Conservation (phyloP, 2,113 vertebrate genomes). For the Bambusicola thoracicus region DNA sequence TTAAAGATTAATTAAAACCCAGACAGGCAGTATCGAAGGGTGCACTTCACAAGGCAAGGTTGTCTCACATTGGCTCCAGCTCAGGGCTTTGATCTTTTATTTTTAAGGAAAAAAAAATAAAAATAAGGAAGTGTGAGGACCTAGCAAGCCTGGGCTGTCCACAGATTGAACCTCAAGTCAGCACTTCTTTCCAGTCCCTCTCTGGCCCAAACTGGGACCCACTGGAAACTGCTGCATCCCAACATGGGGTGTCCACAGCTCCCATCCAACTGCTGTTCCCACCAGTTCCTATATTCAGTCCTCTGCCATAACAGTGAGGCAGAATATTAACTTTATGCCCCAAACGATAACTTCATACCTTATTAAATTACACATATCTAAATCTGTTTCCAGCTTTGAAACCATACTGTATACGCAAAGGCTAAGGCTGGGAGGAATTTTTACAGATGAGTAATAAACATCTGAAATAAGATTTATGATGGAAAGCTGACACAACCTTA, state of each 20-base stretch:
- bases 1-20: rapidly evolving
- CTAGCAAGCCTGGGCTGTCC: not conserved
- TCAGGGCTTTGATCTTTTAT: no score
- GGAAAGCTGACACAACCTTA: constrained; percentile 40
- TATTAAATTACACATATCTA: not conserved
- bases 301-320: not conserved
- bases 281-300: no score
- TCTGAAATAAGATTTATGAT: constrained; percentile 41
- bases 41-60: not conserved
- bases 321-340: not conserved
- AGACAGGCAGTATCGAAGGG: rapidly evolving
- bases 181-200: not conserved
- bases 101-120: no score
- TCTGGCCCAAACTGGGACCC: not conserved
- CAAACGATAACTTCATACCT: not conserved
- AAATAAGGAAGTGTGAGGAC: no score
- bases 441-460: not conserved
- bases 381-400: not conserved
- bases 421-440: not conserved
- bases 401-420: rapidly evolving
- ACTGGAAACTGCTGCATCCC: not conserved
- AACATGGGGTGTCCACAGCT: not conserved
- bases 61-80: not conserved
- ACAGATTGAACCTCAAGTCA: no score
- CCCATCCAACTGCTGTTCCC: not conserved